Base-by-base conservation (phyloP, 2,888 invertebrate species). In the Rhyacophila evoluta region DNA sequence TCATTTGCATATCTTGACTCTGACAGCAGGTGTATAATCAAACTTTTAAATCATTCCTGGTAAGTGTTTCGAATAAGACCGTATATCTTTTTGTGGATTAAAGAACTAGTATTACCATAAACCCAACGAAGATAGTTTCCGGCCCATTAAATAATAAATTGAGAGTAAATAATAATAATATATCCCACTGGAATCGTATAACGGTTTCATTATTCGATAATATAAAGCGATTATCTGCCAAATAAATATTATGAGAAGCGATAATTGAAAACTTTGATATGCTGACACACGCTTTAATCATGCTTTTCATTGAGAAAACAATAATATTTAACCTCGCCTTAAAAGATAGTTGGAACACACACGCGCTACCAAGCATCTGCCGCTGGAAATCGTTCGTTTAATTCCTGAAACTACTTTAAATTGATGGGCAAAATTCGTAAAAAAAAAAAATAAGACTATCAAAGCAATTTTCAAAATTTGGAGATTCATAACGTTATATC, bases 1-100 rank as follows among this genome's bases (percentile, higher is more conserved):
- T 80, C 81, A 82, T 82, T 82, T 82, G 81, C 81, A 82, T 82
- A 82, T 81, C 81, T 70, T 3, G 72, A 67, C 72, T 77, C 74
- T 41, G 73, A 77, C 75, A 75, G 76, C 78, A 78, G 78, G 71
- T 80, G 81, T 80, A 80, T 77, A 81, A 81, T 81, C 81, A 78
- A 38, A 41, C 38, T 37, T 79, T 78, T 79, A 81, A 79, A 81
- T 81, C 81, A 81, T 81, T 77, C 75, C 72, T 29, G 72, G 72
- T 75, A 75, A 79, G 79, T 79, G 79, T 79, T 75, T 79, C 69
- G n/a, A 78, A 68, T 36, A 72, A 74, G 75, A 79, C 70, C 75
- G 79, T 79, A 75, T 72, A 79, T 72, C 75, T 55, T 55, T 55
- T 55, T 19, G 55, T 19, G 55, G 55, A 55, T 55, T 55, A 55